These are phyloP conservation scores for Heliconius sara DNA, from an alignment of 2,888 invertebrate genomes.

Conservation along the genomic window DNA sequence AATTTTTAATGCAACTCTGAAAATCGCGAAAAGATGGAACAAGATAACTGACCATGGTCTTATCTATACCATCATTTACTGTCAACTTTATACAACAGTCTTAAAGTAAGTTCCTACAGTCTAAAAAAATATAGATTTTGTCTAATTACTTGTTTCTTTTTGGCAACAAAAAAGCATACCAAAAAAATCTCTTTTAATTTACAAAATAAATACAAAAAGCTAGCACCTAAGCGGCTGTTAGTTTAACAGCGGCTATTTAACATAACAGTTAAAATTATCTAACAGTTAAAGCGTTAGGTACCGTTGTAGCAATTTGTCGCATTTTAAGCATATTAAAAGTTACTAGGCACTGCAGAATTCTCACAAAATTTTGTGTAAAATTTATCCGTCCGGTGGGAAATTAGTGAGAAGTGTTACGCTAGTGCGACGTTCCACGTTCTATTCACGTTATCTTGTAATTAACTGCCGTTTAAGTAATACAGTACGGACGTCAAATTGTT, in stretches of 20 bases:
- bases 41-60: too few species aligned
- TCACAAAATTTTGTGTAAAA: slow-evolving; percentile 58
- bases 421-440: slow-evolving; percentile 35
- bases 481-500: background rate
- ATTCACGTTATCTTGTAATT: slow-evolving; percentile 40
- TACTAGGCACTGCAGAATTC: slow-evolving; percentile 32
- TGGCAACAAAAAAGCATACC: too few species aligned
- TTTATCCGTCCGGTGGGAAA: slow-evolving; percentile 80
- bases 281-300: slow-evolving; percentile 1
- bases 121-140: too few species aligned
- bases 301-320: slow-evolving; percentile 26
- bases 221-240: background rate
- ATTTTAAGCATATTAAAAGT: slow-evolving; percentile 30
- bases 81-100: too few species aligned
- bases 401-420: slow-evolving; percentile 72
- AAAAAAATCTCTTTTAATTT: background rate
- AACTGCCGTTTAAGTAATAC: slow-evolving; percentile 28
- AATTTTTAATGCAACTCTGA: too few species aligned
- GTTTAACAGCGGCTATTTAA: background rate
- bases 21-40: too few species aligned
- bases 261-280: background rate
- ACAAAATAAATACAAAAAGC: background rate
- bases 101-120: too few species aligned
- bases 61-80: too few species aligned
- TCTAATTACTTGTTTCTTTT: too few species aligned